Evolutionary conservation across 2,113 vertebrate genomes (phyloP), one percentile per base, ranked within the genome.

Genomic region (Dipodomys spectabilis): DNA sequence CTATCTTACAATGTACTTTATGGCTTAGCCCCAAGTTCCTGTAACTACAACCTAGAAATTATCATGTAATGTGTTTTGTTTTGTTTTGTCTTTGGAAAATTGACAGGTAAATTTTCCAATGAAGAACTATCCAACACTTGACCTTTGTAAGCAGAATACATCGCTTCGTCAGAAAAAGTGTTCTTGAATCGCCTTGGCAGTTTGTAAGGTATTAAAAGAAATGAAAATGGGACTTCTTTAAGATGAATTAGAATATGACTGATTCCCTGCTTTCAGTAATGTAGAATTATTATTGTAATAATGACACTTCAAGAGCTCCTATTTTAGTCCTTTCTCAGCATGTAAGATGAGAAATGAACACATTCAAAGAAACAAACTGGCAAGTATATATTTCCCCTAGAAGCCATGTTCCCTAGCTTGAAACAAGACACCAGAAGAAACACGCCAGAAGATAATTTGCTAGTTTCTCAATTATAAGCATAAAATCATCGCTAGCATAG

Each of bases 161-260:
- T 18, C 96, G 73, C 86, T 92, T 72, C 62, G 71, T 85, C 49
- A 94, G 94, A 95, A 80, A 94, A 88, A 91, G 77, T 92, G 44
- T 91, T 95, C 93, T 89, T 64, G 77, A 82, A 96, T 97, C 96
- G 95, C 82, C 92, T 97, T 92, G 80, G 64, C 30, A 93, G 15
- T 49, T 75, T 6, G 30, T 91, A 96, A 84, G 96, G 82, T 96
- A 93, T 45, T 94, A 68, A 85, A 92, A 88, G 62, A 96, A 96
- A 82, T 39, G 64, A 91, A 44, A 95, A 53, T 5, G 0, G 16
- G 4, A 86, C 8, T n/a, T 32, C 60, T 96, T 95, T 92, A 93
- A 96, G 68, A 74, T 71, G 94, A 64, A 25, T 9, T 64, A 23
- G 62, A 64, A 80, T 83, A 64, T 60, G 18, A 62, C 60, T 62